Base-by-base conservation (phyloP, 2,113 vertebrate species). In the Macaca nemestrina region DNA sequence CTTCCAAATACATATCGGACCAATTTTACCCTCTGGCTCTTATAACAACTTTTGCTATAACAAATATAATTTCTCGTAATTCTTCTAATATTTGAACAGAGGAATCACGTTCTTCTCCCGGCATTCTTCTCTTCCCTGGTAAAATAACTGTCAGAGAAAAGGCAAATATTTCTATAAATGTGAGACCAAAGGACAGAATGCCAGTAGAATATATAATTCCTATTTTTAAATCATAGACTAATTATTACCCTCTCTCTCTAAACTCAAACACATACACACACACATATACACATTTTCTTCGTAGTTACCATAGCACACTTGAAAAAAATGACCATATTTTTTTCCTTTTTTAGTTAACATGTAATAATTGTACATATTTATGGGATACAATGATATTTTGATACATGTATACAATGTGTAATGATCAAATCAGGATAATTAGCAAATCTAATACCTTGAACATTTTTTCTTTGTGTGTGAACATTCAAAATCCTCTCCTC, bases 1-100 rank as follows among this genome's bases (percentile, higher is more conserved):
- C 75, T 89, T 95, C 35, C 32, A 80, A 68, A 30, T 45, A 30
- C 14, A 9, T 72, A 50, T 16, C 23, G 40, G 61, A 30, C 43
- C 27, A 38, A 6, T 92, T 67, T 48, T 79, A 59, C 16, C 25
- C 55, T 87, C 61, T 76, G 35, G 13, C 40, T 94, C 25, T 25
- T 73, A 2, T 43, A 72, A 81, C 10, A 80, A 91, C 48, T 61
- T 83, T 68, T 82, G 35, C 30, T 73, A 3, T 50, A 72, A 85
- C 17, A 80, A 91, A 82, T 76, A 10, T 80, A 86, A 75, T 80
- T 93, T 61, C 45, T 95, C 57, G 86, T 95, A 86, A 61, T 88
- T 96, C 75, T 94, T 88, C 45, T 73, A 59, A 38, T 96, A 90
- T 95, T 94, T 97, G 5, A 79, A 96, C 59, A 75, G 18, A 90